Evolutionary conservation across 2,113 vertebrate species (phyloP).

Genomic region (Pelodiscus sinensis): DNA sequence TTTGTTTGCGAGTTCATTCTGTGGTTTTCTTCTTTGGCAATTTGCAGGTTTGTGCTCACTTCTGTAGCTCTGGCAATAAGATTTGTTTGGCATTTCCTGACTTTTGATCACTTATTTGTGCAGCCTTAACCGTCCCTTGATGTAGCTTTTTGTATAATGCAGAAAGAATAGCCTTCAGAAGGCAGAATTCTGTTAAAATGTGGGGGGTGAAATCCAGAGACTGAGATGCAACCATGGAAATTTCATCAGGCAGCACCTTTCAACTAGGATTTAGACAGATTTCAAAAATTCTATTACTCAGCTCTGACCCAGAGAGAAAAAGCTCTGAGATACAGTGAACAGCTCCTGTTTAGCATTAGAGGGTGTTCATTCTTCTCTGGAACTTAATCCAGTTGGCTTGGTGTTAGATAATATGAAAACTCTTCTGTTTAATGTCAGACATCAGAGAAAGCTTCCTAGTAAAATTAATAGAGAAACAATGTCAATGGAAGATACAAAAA

Average conservation of each 20-base stretch:
- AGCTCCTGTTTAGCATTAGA: conserved; percentile 6
- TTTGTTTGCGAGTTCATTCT: not conserved
- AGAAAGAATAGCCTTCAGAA: not conserved
- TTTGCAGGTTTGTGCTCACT: not conserved
- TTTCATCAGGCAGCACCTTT: not conserved
- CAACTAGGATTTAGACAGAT: not conserved
- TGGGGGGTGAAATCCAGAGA: not conserved
- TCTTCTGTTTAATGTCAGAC: not conserved
- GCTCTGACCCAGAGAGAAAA: not conserved
- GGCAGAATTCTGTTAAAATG: not conserved
- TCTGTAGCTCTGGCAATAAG: not conserved
- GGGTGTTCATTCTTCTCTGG: not conserved
- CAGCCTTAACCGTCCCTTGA: not conserved
- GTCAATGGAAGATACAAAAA: not conserved
- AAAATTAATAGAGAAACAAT: not conserved
- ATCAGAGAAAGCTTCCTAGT: not conserved
- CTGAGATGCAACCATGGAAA: not conserved
- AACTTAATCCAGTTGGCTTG: not conserved
- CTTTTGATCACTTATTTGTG: not conserved
- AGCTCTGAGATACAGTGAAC: not conserved
- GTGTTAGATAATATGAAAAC: not conserved
- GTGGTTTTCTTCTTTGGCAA: not conserved
- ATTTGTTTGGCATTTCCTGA: not conserved
- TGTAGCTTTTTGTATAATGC: not conserved
- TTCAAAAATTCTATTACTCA: not conserved